Conservation (phyloP, 2,888 invertebrate species). For the Platerodrilus igneus region DNA sequence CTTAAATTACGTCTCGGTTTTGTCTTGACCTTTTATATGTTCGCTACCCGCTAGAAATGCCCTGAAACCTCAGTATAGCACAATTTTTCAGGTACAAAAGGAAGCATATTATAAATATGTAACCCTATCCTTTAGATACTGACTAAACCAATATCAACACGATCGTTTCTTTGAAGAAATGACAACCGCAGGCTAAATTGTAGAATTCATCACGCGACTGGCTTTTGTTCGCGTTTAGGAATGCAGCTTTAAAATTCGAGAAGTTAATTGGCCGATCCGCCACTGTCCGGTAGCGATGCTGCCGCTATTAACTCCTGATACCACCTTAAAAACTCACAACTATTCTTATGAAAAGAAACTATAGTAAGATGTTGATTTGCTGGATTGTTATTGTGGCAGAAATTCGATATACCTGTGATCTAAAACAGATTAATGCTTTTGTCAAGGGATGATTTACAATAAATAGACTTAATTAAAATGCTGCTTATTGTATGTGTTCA, state of each 20-base stretch:
- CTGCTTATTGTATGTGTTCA: no score
- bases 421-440: slow-evolving; percentile 21
- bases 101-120: no score
- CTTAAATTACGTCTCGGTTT: no score
- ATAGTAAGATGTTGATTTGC: slow-evolving; percentile 19
- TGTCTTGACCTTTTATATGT: no score
- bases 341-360: slow-evolving; percentile 16
- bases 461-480: neutral
- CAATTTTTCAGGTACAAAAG: no score
- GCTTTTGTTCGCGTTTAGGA: slow-evolving; percentile 38
- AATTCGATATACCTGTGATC: slow-evolving; percentile 15
- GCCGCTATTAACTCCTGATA: slow-evolving; percentile 27
- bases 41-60: no score
- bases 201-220: slow-evolving; percentile 39
- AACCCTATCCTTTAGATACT: no score
- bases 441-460: slow-evolving; percentile 16
- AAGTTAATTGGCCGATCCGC: slow-evolving; percentile 35
- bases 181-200: slow-evolving; percentile 40
- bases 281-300: slow-evolving; percentile 35
- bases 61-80: no score
- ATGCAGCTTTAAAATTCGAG: slow-evolving; percentile 38
- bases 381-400: slow-evolving; percentile 21
- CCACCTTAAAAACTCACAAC: slow-evolving; percentile 23
- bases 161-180: slow-evolving; percentile 36
- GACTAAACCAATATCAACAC: slow-evolving; percentile 25